Base-by-base conservation (phyloP, 1,140 invertebrate genomes). In the Pogonus chalceus region DNA sequence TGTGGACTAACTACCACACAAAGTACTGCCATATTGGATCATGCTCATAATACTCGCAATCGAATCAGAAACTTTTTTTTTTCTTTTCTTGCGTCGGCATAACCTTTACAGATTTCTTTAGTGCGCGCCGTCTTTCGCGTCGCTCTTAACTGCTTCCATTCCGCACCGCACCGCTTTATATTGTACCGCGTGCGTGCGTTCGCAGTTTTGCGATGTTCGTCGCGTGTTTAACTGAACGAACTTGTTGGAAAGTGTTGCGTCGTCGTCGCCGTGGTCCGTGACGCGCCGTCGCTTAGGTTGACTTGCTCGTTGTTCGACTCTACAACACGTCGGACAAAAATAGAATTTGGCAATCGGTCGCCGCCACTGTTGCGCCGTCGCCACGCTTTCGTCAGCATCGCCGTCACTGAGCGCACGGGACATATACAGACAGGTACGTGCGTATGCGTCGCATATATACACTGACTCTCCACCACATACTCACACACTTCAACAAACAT, bases 11-110 rank as follows among this genome's bases (percentile, higher is more conserved):
- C 47, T 49, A 12, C 9, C 10, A 22, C 20, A 49, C 47, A 49
- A 23, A 49, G 47, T 49, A 21, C 47, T 46, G 47, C 47, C 47
- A 49, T 49, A 21, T 49, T 49, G 47, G 47, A 49, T 49, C 18
- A 49, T 46, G 39, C 39, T 46, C 39, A 12, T 4, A 9, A 46
- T 14, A 4, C 26, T 14, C 26, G 14, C 26, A 4, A 31, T 14
- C 26, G 26, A 4, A 14, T 31, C 14, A 31, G 26, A 31, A 31
- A 31, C 26, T 31, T 31, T 31, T 31, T 31, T 31, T 14, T 31
- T 14, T 31, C 7, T 31, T 31, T n/a, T n/a, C n/a, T n/a, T n/a
- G n/a, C n/a, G n/a, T n/a, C n/a, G n/a, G n/a, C 26, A 31, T 31
- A 31, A 31, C 26, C 26, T 31, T 4, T 31, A 4, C n/a, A n/a